phyloP scores from a whole-genome alignment of 2,888 invertebrate genomes.

The Eilema caniola region DNA sequence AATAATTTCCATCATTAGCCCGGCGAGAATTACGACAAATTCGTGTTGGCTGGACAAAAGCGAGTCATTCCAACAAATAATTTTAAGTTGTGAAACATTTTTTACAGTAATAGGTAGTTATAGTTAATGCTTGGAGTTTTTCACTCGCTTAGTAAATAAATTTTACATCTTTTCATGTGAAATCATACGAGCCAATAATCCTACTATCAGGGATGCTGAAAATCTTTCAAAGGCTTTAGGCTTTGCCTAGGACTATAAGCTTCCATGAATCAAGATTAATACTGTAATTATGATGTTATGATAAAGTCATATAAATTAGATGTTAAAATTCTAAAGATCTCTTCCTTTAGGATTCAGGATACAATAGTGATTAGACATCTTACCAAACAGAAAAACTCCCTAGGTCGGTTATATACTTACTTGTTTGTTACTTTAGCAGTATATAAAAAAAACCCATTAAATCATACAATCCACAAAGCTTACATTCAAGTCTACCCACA shows the following conservation, averaged over 20 bases:
- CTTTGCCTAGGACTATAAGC: not conserved
- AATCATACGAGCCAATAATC: not conserved
- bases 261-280: not conserved
- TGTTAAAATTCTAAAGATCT: too few relatives aligned
- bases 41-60: not conserved
- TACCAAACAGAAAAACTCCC: not conserved
- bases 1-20: slow-evolving; percentile 10
- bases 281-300: too few relatives aligned
- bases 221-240: not conserved
- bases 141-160: not conserved
- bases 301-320: too few relatives aligned
- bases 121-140: not conserved
- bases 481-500: slow-evolving; percentile 11
- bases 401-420: too few relatives aligned
- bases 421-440: not conserved
- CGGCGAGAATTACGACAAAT: not conserved
- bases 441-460: not conserved
- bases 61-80: not conserved
- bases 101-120: not conserved
- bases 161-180: too few relatives aligned
- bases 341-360: not conserved
- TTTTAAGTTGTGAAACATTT: not conserved
- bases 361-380: not conserved
- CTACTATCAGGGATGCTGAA: not conserved
- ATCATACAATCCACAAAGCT: not conserved